phyloP scores from a whole-genome alignment of 2,113 vertebrate genomes.

The Egretta garzetta region DNA sequence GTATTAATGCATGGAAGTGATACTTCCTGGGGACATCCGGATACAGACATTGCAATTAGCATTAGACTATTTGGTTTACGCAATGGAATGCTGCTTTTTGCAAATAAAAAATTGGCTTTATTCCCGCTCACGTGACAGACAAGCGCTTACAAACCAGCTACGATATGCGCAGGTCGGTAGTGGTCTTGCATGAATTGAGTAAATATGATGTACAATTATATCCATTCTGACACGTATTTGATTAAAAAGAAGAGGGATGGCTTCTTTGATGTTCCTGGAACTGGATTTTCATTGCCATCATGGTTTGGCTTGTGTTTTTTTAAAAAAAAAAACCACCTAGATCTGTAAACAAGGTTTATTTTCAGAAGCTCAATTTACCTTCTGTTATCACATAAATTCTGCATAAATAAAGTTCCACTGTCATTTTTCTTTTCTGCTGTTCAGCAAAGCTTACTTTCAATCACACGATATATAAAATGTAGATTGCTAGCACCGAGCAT shows the following conservation, averaged over 20 bases:
- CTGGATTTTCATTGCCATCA: constrained; percentile 19
- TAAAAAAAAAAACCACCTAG: background rate
- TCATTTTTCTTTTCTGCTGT: constrained; percentile 26
- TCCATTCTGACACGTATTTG: background rate
- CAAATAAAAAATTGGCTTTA: background rate
- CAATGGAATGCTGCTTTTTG: background rate
- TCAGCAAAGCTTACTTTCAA: constrained; percentile 45
- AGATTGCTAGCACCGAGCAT: constrained; percentile 43
- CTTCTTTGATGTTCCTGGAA: background rate
- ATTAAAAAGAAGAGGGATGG: constrained; percentile 21
- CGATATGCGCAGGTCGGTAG: background rate
- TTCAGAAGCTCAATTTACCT: constrained; percentile 49
- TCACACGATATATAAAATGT: constrained; percentile 51
- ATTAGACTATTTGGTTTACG: background rate
- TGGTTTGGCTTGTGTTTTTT: background rate
- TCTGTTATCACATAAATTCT: constrained; percentile 63
- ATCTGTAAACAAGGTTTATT: constrained; percentile 52
- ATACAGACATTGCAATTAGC: background rate
- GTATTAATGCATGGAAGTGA: constrained; percentile 14
- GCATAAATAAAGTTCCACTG: constrained; percentile 39
- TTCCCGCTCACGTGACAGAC: background rate
- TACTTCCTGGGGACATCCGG: constrained; percentile 41
- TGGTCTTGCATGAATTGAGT: background rate
- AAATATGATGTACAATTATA: background rate
- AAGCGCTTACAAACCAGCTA: background rate